A percentile compares a stretch with the other conserved stretches of the same genome.
Evolutionary conservation across 2,888 invertebrate species (phyloP).

Genomic region (Temnothorax ravouxi): DNA sequence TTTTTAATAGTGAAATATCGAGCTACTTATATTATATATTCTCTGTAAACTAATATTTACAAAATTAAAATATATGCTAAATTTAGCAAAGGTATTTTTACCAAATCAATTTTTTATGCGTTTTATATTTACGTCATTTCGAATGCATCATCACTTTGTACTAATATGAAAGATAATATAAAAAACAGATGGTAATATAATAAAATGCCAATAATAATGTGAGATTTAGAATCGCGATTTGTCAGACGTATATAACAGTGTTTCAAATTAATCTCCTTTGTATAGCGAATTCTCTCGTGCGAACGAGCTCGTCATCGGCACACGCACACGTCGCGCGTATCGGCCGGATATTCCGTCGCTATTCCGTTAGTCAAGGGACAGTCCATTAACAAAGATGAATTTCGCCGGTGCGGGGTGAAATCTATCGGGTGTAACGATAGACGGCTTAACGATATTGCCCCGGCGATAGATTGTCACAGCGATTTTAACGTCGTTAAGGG

Average conservation of each 20-base stretch:
- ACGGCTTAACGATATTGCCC: constrained; percentile 66
- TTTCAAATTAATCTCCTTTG: constrained; percentile 16
- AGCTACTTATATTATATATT: neutral
- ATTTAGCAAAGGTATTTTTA: neutral
- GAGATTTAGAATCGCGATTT: neutral
- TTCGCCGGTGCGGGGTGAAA: constrained; percentile 38
- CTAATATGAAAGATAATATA: neutral
- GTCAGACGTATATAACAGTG: neutral
- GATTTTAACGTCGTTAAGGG: constrained; percentile 76
- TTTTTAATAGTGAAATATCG: neutral
- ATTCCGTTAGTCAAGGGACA: constrained; percentile 33
- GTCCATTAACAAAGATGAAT: constrained; percentile 61
- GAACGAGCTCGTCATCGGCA: constrained; percentile 8
- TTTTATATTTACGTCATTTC: neutral
- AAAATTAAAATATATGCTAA: neutral
- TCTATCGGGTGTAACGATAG: constrained; percentile 63
- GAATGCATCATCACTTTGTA: neutral
- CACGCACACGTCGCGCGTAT: constrained; percentile 2
- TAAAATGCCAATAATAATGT: neutral
- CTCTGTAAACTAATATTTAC: neutral
- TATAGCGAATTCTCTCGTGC: constrained; percentile 8
- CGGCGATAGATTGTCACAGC: constrained; percentile 72
- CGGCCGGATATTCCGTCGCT: constrained; percentile 3
- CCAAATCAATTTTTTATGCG: neutral
- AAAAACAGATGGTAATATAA: neutral